These are phyloP conservation scores for Sminthurides aquaticus DNA, from an alignment of 2,888 invertebrate species.

Conservation along the genomic window DNA sequence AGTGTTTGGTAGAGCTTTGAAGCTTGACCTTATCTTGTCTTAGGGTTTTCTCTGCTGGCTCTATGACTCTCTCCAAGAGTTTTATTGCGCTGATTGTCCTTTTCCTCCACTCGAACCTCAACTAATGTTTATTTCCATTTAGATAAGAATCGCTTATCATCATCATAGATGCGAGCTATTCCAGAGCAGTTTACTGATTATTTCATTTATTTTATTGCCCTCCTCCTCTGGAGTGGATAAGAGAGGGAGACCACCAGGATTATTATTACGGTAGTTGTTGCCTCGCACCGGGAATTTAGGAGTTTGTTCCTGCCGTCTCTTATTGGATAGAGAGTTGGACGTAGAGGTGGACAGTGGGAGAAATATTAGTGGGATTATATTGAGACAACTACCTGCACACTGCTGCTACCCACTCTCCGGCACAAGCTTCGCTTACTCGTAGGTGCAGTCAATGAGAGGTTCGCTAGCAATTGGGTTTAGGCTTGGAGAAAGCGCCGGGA, in stretches of 20 bases:
- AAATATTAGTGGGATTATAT: no score
- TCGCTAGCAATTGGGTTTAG: no score
- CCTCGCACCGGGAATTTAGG: no score
- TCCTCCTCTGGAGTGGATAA: slow-evolving; percentile 5
- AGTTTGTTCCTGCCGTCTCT: no score
- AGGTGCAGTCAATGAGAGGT: no score
- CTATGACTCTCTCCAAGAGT: slow-evolving; percentile 7
- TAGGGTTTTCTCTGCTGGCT: background rate
- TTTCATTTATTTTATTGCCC: slow-evolving; percentile 20
- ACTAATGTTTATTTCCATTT: slow-evolving; percentile 22
- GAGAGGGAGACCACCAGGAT: slow-evolving; percentile 11
- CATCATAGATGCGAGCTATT: slow-evolving; percentile 19
- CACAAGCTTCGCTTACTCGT: no score
- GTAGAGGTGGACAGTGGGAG: no score
- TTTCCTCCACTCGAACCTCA: slow-evolving; percentile 10
- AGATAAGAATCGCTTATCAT: slow-evolving; percentile 24
- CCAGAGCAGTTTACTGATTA: slow-evolving; percentile 15
- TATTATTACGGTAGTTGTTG: no score
- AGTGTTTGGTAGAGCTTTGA: slow-evolving; percentile 6
- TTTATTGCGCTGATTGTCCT: slow-evolving; percentile 26
- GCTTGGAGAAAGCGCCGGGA: no score
- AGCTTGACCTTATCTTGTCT: slow-evolving; percentile 6
- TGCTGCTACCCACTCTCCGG: no score
- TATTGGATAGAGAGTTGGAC: no score
- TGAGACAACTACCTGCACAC: no score